Evolutionary conservation across 2,888 invertebrate species (phyloP).

Genomic region (Tridacna crocea): DNA sequence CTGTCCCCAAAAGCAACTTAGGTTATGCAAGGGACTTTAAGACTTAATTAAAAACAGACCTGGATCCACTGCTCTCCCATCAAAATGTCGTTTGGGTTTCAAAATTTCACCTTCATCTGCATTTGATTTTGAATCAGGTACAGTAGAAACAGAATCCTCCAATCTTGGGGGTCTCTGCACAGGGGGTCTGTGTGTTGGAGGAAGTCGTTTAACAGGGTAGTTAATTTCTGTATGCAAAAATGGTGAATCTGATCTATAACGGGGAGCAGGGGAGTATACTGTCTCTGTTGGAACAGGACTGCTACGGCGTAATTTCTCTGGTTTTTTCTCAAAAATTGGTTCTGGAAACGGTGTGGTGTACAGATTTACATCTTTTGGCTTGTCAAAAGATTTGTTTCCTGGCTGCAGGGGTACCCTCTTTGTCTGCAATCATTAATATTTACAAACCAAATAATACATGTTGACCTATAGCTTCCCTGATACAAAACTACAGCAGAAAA

Average conservation of each 20-base stretch:
- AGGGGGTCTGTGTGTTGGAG: constrained; percentile 8
- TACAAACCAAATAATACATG: neutral
- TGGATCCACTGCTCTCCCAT: constrained; percentile 65
- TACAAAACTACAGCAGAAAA: too few species aligned
- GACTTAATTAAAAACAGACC: constrained; percentile 28
- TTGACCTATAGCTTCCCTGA: too few species aligned
- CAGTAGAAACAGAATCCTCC: constrained; percentile 16
- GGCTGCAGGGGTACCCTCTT: constrained; percentile 54
- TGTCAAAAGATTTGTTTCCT: constrained; percentile 40
- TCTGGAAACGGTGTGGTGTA: constrained; percentile 27
- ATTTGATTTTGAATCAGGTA: neutral
- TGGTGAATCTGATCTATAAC: constrained; percentile 9
- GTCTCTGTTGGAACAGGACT: constrained; percentile 40
- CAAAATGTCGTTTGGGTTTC: constrained; percentile 53
- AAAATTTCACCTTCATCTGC: constrained; percentile 30
- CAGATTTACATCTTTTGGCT: constrained; percentile 39
- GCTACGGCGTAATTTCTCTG: constrained; percentile 48
- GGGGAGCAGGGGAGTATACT: neutral
- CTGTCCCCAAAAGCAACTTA: too few species aligned
- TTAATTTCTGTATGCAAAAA: constrained; percentile 7
- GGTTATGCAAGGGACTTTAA: too few species aligned
- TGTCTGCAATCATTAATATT: constrained; percentile 39
- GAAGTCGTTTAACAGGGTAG: constrained; percentile 27
- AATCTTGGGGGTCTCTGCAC: constrained; percentile 2
- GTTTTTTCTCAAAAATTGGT: constrained; percentile 49